A percentile compares a stretch with the other conserved stretches of the same genome.
These are phyloP conservation scores for Enteromius treurensis DNA, from an alignment of 2,797 vertebrate genomes.

Conservation along the genomic window DNA sequence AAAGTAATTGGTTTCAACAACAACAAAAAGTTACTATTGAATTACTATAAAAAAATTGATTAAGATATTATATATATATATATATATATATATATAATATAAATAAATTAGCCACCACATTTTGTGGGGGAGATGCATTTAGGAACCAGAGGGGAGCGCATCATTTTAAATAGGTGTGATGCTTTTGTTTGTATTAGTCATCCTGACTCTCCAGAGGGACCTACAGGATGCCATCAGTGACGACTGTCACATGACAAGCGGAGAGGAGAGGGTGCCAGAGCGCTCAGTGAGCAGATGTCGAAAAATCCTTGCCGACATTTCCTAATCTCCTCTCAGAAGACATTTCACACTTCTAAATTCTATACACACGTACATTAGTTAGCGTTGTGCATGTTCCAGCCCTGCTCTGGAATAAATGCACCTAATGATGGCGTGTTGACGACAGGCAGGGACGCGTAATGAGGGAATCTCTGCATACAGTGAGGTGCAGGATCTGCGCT, in stretches of 20 bases:
- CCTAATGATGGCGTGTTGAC: slow-evolving; percentile 53
- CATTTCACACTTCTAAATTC: slow-evolving; percentile 36
- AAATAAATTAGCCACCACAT: neutral
- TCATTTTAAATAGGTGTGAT: neutral
- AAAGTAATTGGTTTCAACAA: neutral
- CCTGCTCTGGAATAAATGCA: slow-evolving; percentile 27
- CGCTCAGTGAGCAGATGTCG: slow-evolving; percentile 40
- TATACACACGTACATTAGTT: slow-evolving; percentile 20
- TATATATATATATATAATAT: too few species aligned
- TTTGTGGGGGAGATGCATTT: neutral
- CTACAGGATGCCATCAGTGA: slow-evolving; percentile 4
- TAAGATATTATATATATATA: neutral
- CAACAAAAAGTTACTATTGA: neutral
- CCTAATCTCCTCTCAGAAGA: slow-evolving; percentile 41
- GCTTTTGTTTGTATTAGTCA: slow-evolving; percentile 10
- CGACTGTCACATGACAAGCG: slow-evolving; percentile 10
- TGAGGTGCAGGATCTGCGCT: slow-evolving; percentile 53
- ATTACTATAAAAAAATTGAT: neutral
- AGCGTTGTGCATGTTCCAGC: slow-evolving; percentile 27
- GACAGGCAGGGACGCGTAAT: slow-evolving; percentile 38
- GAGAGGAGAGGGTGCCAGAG: slow-evolving; percentile 19
- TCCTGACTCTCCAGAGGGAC: neutral
- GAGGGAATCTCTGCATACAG: slow-evolving; percentile 45
- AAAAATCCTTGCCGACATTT: slow-evolving; percentile 22
- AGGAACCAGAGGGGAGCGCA: neutral